phyloP scores from a whole-genome alignment of 2,113 vertebrate genomes.

The Atrichornis clamosus region DNA sequence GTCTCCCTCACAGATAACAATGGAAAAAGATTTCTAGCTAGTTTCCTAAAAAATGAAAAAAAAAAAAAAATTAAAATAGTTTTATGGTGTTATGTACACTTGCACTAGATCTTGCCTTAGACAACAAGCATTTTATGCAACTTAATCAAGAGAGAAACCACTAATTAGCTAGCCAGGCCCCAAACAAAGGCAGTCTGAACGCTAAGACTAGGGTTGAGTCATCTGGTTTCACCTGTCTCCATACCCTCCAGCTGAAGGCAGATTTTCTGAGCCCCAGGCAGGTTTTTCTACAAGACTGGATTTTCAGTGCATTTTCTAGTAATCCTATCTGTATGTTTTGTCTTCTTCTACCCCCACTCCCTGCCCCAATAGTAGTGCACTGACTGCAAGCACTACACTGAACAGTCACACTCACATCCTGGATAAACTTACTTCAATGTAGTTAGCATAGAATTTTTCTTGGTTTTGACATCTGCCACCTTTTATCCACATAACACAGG shows the following conservation, averaged over 20 bases:
- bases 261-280: slow-evolving; percentile 5
- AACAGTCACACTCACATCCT: background rate
- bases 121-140: background rate
- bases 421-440: background rate
- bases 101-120: background rate
- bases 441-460: background rate
- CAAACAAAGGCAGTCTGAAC: background rate
- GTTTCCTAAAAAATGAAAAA: background rate
- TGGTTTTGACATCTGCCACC: background rate
- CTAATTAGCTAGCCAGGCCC: slow-evolving; percentile 23
- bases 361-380: background rate
- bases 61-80: background rate
- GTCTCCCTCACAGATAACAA: background rate
- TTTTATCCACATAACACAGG: background rate
- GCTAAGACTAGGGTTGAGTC: background rate
- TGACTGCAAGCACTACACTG: background rate
- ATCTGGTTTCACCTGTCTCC: background rate
- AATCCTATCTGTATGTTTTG: background rate
- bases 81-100: background rate
- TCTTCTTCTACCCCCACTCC: rapidly evolving
- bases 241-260: background rate
- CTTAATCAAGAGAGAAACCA: background rate
- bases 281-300: background rate
- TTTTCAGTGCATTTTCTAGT: background rate
- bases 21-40: background rate